phyloP scores from a whole-genome alignment of 2,797 vertebrate species.

The Morus bassanus region DNA sequence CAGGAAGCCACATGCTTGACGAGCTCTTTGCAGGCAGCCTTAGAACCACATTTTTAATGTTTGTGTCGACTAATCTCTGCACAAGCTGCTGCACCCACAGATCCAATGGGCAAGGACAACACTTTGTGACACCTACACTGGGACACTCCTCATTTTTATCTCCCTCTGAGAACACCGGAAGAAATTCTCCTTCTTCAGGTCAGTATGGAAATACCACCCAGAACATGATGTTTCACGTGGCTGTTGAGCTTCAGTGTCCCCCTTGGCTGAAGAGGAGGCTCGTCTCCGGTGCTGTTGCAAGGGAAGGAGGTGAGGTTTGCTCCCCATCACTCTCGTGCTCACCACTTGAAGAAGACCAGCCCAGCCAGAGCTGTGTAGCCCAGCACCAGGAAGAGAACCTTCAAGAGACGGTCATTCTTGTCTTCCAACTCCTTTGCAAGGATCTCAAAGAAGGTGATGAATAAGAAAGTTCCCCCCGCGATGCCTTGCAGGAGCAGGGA shows the following conservation, averaged over 20 bases:
- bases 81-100: neutral
- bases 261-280: neutral
- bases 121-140: neutral
- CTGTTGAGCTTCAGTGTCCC: neutral
- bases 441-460: constrained; percentile 93
- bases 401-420: constrained; percentile 86
- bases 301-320: neutral
- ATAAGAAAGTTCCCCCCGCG: constrained; percentile 89
- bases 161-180: neutral
- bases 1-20: neutral
- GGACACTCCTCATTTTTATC: neutral
- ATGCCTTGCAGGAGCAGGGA: constrained; percentile 89
- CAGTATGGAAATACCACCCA: fast-evolving
- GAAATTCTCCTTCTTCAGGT: neutral
- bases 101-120: neutral
- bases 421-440: constrained; percentile 88
- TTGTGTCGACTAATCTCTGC: neutral
- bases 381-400: constrained; percentile 89
- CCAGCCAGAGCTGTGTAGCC: constrained; percentile 84
- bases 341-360: constrained; percentile 89
- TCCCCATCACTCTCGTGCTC: neutral
- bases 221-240: fast-evolving
- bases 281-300: fast-evolving
- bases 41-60: neutral
- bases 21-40: neutral